Evolutionary conservation across 2,113 vertebrate genomes (phyloP).

Genomic region (Cavia aperea): DNA sequence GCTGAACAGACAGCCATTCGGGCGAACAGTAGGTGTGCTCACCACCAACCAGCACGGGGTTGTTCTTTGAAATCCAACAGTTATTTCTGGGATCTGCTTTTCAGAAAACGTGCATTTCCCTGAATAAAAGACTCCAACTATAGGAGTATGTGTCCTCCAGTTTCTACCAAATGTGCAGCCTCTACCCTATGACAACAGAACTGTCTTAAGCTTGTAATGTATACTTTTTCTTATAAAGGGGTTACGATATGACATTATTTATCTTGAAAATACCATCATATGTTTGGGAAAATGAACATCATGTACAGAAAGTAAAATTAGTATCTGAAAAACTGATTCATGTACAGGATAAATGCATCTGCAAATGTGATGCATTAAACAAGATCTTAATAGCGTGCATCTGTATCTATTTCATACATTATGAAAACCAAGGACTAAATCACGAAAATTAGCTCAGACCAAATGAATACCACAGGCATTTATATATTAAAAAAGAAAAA

Average conservation of each 20-base stretch:
- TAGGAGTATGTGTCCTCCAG: background rate
- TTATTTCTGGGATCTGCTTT: slow-evolving; percentile 35
- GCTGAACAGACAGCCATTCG: slow-evolving; percentile 39
- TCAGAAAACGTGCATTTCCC: slow-evolving; percentile 4
- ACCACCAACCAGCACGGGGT: background rate
- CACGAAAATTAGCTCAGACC: slow-evolving; percentile 38
- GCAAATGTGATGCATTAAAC: slow-evolving; percentile 48
- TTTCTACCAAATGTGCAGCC: background rate
- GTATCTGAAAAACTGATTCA: slow-evolving; percentile 35
- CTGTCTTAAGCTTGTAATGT: slow-evolving; percentile 7
- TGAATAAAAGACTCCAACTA: background rate
- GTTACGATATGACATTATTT: slow-evolving; percentile 7
- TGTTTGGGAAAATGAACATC: slow-evolving; percentile 45
- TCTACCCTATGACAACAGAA: background rate
- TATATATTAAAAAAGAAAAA: slow-evolving; percentile 33
- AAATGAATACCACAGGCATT: slow-evolving; percentile 20
- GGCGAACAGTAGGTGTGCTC: slow-evolving; percentile 41
- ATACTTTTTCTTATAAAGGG: background rate
- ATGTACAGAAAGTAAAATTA: slow-evolving; percentile 52
- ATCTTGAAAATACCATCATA: background rate
- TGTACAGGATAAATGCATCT: slow-evolving; percentile 45
- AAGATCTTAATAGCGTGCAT: slow-evolving; percentile 38
- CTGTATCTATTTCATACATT: slow-evolving; percentile 48
- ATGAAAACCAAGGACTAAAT: slow-evolving; percentile 44
- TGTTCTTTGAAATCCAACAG: slow-evolving; percentile 46